Conservation (phyloP, 2,113 vertebrate genomes). For the Mungos mungo region DNA sequence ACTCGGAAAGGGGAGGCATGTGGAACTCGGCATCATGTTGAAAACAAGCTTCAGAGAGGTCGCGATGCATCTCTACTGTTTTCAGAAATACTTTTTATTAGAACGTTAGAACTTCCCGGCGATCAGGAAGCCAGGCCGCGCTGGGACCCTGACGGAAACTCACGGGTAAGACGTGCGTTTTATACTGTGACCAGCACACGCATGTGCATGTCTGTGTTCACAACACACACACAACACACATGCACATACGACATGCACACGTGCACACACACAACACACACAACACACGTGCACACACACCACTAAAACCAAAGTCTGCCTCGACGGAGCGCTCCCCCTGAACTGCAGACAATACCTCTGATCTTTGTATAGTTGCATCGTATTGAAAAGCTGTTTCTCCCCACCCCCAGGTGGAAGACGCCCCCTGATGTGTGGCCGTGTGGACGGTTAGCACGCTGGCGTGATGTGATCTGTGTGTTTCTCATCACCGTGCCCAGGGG, state of each 20-base stretch:
- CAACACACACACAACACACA: too few species aligned
- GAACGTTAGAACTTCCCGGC: not conserved
- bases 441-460: not conserved
- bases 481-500: accelerated
- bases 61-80: not conserved
- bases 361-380: not conserved
- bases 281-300: not conserved
- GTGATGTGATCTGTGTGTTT: accelerated
- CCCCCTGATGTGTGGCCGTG: not conserved
- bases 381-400: not conserved
- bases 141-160: not conserved
- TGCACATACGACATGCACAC: not conserved
- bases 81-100: not conserved
- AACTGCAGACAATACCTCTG: not conserved
- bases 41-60: not conserved
- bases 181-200: not conserved
- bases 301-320: not conserved
- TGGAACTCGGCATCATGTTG: not conserved
- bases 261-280: not conserved
- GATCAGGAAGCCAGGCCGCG: not conserved
- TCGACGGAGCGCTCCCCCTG: too few species aligned
- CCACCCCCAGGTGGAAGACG: not conserved
- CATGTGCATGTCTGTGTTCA: accelerated
- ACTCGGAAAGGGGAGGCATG: not conserved
- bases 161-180: not conserved